phyloP scores from a whole-genome alignment of 2,888 invertebrate species.

The Clusia tigrina region DNA sequence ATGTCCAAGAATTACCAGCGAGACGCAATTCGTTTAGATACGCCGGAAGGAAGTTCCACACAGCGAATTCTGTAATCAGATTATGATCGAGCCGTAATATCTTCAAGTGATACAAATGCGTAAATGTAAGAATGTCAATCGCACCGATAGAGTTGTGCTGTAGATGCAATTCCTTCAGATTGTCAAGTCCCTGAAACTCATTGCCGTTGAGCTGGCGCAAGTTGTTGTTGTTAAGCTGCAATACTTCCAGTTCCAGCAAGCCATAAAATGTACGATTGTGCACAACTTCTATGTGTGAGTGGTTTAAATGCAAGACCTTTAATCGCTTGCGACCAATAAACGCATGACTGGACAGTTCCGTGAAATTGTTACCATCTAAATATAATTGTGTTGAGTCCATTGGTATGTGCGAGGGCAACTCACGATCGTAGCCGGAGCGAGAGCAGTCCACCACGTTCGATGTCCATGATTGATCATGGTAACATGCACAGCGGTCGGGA shows the following conservation, averaged over 20 bases:
- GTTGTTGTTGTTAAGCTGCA: conserved; percentile 88
- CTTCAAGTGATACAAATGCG: conserved; percentile 82
- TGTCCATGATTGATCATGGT: conserved; percentile 93
- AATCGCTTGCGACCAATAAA: conserved; percentile 94
- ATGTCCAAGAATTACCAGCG: conserved; percentile 84
- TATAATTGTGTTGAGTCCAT: conserved; percentile 96
- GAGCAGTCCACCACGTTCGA: conserved; percentile 94
- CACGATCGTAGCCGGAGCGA: conserved; percentile 77
- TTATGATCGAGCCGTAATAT: conserved; percentile 86
- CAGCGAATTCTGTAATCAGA: conserved; percentile 79
- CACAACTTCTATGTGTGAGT: conserved; percentile 83
- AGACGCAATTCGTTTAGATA: conserved; percentile 75
- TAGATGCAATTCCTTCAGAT: conserved; percentile 84
- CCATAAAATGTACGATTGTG: conserved; percentile 93
- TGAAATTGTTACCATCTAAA: conserved; percentile 90
- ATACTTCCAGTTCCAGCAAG: conserved; percentile 77
- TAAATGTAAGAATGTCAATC: conserved; percentile 86
- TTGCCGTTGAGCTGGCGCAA: conserved; percentile 82
- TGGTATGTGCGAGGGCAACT: conserved; percentile 86
- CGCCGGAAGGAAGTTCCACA: conserved; percentile 77
- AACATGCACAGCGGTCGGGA: conserved; percentile 91
- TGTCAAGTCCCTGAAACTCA: conserved; percentile 83
- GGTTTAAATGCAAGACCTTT: conserved; percentile 86
- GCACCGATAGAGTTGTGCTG: conserved; percentile 84
- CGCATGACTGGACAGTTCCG: conserved; percentile 85